Base-by-base conservation (phyloP, 2,797 vertebrate genomes). In the Peromyscus attwateri region DNA sequence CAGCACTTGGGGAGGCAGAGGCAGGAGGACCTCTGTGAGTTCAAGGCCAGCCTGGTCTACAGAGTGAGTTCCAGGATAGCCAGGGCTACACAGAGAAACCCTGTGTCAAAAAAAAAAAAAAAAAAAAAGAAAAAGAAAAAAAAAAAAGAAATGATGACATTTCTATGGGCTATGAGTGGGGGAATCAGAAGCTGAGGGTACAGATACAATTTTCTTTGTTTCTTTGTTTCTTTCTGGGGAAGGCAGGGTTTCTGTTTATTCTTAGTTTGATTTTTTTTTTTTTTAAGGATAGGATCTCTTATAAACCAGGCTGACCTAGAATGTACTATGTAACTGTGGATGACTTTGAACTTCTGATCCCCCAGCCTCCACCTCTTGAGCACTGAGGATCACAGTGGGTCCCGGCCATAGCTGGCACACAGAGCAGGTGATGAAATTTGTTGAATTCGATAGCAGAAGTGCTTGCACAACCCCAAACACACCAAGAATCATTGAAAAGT, bases 401-500 rank as follows among this genome's bases (percentile, higher is more conserved):
- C 37, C 23, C 52, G 12, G n/a, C 87, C 70, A 43, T 52, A 4
- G 52, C 52, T 87, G 73, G 64, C 29, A 7, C 55, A 23, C 49
- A 17, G 62, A 17, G 19, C 14, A 9, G 37, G 6, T 52, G 87
- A 75, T 49, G 66, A 57, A 89, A 94, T 73, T 60, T 79, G 64
- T 34, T 34, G 75, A 91, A 62, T 85, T 70, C 34, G 29, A 80
- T 31, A 62, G 31, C 29, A 29, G 70, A 37, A 46, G 60, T 27
- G 62, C 34, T 46, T 79, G 49, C 16, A 29, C 12, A 62, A 68
- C 83, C 91, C 40, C 68, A 64, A 71, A 23, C 43, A 60, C 9
- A 71, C 49, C 55, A 62, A 80, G 57, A 70, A 88, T 25, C 29
- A 76, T 27, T 52, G 76, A 73, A 91, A 89, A 91, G 77, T 5